Base-by-base conservation (phyloP, 2,797 vertebrate species). In the Mallotus villosus region DNA sequence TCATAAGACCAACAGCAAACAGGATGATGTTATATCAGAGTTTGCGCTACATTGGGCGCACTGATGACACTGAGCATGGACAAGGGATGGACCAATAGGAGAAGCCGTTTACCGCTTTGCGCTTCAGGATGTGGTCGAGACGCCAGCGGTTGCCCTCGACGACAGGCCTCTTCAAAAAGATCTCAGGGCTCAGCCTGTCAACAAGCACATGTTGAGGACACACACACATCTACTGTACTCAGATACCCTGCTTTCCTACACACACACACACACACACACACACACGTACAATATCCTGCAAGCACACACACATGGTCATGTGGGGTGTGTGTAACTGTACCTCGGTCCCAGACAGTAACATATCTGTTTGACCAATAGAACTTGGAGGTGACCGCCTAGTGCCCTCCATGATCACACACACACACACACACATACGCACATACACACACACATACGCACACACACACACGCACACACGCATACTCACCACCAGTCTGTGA, bases 401-500 rank as follows among this genome's bases (percentile, higher is more conserved):
- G 81, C 80, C 81, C 84, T 74, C 34, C 51, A 64, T 46, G 58
- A 57, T 46, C 55, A 61, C 67, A 58, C 67, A 58, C 51, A 55
- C 46, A 67, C 46, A 67, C 72, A 72, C 24, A 68, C 57, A 74
- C 63, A 70, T n/a, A n/a, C n/a, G n/a, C 27, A 73, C 51, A 51
- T 61, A 66, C 51, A 71, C 63, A 67, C 24, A 77, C 51, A 29
- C n/a, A 75, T 55, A 95, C 96, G 32, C 85, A 97, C 97, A n/a
- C 57, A 74, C 63, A 70, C 27, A 73, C 51, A 51, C 63, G 63
- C 51, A 71, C 63, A 67, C 24, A 77, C 51, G 24, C n/a, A 75
- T 55, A 95, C 96, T 34, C 85, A 97, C 97, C 97, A 98, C 97
- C 97, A 98, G 81, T 99, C 97, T 0, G 97, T 98, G 92, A 99